phyloP scores from a whole-genome alignment of 2,888 invertebrate species.

The Ptilodon capucinus region DNA sequence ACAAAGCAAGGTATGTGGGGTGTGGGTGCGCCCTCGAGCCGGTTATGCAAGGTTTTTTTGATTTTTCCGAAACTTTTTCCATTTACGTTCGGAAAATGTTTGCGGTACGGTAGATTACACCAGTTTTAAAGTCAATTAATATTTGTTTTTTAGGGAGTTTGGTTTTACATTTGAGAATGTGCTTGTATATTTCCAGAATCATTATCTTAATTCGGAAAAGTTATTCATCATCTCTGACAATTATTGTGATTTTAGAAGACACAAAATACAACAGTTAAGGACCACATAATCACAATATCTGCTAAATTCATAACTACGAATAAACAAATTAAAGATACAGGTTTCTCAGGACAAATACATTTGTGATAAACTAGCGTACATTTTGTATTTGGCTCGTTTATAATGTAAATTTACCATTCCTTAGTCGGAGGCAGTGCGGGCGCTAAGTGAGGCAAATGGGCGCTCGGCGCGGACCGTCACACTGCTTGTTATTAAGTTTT shows the following conservation, averaged over 20 bases:
- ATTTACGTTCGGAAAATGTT: slow-evolving; percentile 18
- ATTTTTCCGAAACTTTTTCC: slow-evolving; percentile 25
- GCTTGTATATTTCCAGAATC: background rate
- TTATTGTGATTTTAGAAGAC: too few relatives aligned
- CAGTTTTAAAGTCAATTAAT: slow-evolving; percentile 21
- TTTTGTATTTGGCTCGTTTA: slow-evolving; percentile 62
- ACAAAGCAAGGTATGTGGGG: slow-evolving; percentile 11
- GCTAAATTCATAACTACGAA: slow-evolving; percentile 18
- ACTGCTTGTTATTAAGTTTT: slow-evolving; percentile 43
- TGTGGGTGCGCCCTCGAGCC: slow-evolving; percentile 8
- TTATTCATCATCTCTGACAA: too few relatives aligned
- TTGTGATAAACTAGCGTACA: slow-evolving; percentile 46
- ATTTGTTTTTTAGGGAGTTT: background rate
- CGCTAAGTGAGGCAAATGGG: slow-evolving; percentile 45
- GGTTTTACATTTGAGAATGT: background rate
- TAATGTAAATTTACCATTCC: slow-evolving; percentile 67
- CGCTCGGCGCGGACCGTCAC: slow-evolving; percentile 30
- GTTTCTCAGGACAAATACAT: slow-evolving; percentile 46
- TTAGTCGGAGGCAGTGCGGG: slow-evolving; percentile 46
- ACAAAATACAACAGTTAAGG: background rate
- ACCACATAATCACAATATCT: background rate
- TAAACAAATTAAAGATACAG: slow-evolving; percentile 40
- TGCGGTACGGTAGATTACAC: slow-evolving; percentile 17
- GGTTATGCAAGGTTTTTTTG: slow-evolving; percentile 17
- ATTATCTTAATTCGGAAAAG: too few relatives aligned